Conservation (phyloP, 2,113 vertebrate genomes). For the Lepidothrix coronata region DNA sequence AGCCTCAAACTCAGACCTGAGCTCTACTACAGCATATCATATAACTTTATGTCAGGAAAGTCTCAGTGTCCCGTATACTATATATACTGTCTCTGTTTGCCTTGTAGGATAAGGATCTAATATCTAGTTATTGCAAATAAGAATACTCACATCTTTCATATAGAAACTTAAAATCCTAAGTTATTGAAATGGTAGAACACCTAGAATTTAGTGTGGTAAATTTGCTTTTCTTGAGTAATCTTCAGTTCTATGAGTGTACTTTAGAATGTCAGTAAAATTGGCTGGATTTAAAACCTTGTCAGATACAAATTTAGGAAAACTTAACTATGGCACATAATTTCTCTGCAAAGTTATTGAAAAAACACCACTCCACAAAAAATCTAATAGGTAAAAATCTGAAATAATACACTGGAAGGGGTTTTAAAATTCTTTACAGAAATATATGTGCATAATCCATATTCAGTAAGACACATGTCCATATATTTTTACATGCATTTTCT, state of each 20-base stretch:
- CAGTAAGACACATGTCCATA: not conserved
- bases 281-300: not conserved
- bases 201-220: not conserved
- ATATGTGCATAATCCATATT: not conserved
- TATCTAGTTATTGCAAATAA: rapidly evolving
- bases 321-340: not conserved
- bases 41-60: not conserved
- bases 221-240: not conserved
- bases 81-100: not conserved
- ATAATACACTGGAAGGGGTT: rapidly evolving
- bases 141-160: not conserved
- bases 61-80: not conserved
- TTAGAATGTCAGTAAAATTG: not conserved
- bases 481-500: not conserved
- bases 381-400: not conserved
- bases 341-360: not conserved
- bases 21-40: not conserved
- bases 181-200: not conserved
- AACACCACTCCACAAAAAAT: not conserved
- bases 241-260: not conserved
- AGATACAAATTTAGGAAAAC: not conserved
- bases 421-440: not conserved
- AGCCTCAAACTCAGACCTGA: not conserved
- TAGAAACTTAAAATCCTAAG: not conserved
- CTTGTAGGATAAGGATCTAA: not conserved